Percentiles rank a stretch among this genome's conserved stretches.
Conservation (phyloP, 2,888 invertebrate genomes). For the Yponomeuta cagnagella region DNA sequence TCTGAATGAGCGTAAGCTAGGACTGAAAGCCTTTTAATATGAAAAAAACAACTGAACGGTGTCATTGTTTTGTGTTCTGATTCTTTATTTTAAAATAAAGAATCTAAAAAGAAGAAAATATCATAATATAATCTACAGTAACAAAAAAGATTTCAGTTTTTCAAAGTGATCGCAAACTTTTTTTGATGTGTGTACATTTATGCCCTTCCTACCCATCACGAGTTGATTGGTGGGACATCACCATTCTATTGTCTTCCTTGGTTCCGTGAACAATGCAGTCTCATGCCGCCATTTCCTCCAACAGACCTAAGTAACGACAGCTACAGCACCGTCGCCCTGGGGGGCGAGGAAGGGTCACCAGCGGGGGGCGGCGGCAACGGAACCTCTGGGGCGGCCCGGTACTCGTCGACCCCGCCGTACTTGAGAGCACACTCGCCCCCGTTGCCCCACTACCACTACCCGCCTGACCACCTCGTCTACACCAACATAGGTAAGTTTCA, state of each 20-base stretch:
- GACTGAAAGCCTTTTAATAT: too few relatives aligned
- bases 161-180: too few relatives aligned
- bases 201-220: too few relatives aligned
- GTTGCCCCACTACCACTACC: constrained; percentile 86
- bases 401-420: constrained; percentile 84
- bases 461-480: constrained; percentile 89
- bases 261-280: background rate
- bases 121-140: too few relatives aligned
- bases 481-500: constrained; percentile 82
- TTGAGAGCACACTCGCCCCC: constrained; percentile 85
- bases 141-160: too few relatives aligned
- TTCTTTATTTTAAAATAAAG: too few relatives aligned
- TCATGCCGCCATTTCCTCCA: background rate
- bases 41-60: too few relatives aligned
- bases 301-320: constrained; percentile 92
- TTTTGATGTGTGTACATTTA: too few relatives aligned
- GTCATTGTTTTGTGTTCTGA: too few relatives aligned
- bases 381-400: constrained; percentile 71
- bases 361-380: constrained; percentile 76
- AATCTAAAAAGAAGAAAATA: too few relatives aligned
- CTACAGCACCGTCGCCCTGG: constrained; percentile 90
- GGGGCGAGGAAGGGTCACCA: constrained; percentile 86
- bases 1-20: too few relatives aligned
- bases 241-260: background rate
- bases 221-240: too few relatives aligned